These are phyloP conservation scores for Aselliscus stoliczkanus DNA, from an alignment of 2,797 vertebrate species.

Conservation along the genomic window DNA sequence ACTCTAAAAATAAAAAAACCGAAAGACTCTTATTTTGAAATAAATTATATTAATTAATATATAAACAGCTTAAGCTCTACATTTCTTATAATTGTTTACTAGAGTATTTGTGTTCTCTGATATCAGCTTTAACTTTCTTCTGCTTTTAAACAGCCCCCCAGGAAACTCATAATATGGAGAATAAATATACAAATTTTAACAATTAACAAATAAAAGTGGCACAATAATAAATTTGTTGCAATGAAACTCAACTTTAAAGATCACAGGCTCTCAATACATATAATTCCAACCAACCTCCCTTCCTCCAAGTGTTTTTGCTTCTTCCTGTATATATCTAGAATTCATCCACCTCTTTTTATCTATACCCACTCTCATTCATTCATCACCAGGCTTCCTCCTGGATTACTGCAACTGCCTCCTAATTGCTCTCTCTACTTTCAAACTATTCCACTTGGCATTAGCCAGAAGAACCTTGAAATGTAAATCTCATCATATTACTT, in stretches of 20 bases:
- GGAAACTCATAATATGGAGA: neutral
- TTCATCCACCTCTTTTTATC: neutral
- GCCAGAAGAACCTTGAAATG: neutral
- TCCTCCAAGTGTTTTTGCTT: neutral
- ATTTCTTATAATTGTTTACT: neutral
- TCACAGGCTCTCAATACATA: neutral
- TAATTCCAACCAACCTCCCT: neutral
- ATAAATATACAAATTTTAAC: neutral
- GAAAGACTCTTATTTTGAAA: slow-evolving; percentile 18
- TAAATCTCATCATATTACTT: neutral
- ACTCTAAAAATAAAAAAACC: no score
- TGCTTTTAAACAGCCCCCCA: neutral
- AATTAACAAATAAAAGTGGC: neutral
- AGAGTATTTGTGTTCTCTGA: neutral
- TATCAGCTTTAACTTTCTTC: neutral
- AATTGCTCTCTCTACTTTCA: neutral
- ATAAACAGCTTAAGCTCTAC: neutral
- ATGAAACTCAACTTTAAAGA: neutral
- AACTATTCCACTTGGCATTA: neutral
- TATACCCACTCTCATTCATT: neutral
- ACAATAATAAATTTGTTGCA: neutral
- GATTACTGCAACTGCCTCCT: neutral
- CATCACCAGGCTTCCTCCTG: neutral
- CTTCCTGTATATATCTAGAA: neutral
- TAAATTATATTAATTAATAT: neutral